These are phyloP conservation scores for Erythrocebus patas DNA, from an alignment of 2,113 vertebrate species.

Conservation along the genomic window DNA sequence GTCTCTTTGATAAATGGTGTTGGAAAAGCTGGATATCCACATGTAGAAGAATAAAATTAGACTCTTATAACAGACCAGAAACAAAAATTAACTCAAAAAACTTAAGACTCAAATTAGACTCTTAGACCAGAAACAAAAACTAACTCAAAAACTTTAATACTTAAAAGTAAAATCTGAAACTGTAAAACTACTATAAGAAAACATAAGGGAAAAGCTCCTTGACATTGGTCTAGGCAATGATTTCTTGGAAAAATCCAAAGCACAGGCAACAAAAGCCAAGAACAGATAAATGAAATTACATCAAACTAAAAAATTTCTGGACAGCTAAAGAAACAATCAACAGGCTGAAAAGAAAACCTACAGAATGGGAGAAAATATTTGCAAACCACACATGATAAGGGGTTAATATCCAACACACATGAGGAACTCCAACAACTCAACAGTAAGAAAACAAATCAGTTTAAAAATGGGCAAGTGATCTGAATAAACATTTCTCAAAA, in stretches of 20 bases:
- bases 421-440: neutral
- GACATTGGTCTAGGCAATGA: neutral
- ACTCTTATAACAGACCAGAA: neutral
- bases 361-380: neutral
- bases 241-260: neutral
- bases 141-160: neutral
- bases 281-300: neutral
- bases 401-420: neutral
- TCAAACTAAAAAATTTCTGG: neutral
- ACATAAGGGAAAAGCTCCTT: neutral
- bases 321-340: neutral
- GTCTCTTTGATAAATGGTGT: neutral
- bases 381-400: neutral
- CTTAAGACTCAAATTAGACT: neutral
- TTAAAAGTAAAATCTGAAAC: neutral
- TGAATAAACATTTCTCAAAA: neutral
- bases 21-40: neutral
- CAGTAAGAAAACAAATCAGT: neutral
- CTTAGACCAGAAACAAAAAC: neutral
- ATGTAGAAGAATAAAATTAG: neutral
- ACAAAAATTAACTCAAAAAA: neutral
- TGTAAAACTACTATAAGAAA: neutral
- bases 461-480: neutral
- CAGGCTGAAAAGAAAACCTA: neutral
- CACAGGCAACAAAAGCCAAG: neutral